These are phyloP conservation scores for Triplophysa bombifrons DNA, from an alignment of 2,797 vertebrate species.

Conservation along the genomic window DNA sequence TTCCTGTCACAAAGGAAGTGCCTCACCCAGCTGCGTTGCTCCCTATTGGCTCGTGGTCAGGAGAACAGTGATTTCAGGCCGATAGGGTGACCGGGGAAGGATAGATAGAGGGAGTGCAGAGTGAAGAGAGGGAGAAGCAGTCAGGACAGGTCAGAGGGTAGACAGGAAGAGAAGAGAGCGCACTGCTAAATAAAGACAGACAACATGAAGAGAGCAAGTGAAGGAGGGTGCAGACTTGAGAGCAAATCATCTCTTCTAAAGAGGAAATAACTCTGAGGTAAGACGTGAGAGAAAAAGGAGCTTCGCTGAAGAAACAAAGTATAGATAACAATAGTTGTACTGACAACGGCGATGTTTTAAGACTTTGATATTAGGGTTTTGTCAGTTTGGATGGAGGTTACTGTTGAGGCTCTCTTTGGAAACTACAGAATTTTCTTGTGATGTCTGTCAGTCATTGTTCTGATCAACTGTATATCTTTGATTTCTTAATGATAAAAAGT, in stretches of 20 bases:
- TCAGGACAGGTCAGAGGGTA: slow-evolving; percentile 42
- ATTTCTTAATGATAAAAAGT: neutral
- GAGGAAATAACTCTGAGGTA: slow-evolving; percentile 60
- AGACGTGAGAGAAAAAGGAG: slow-evolving; percentile 25
- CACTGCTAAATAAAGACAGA: slow-evolving; percentile 46
- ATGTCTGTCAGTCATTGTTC: neutral
- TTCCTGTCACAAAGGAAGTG: slow-evolving; percentile 83
- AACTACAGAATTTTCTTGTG: slow-evolving; percentile 19
- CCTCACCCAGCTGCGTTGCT: slow-evolving; percentile 72
- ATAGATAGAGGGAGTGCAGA: slow-evolving; percentile 66
- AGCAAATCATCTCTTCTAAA: slow-evolving; percentile 32
- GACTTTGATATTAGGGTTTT: neutral
- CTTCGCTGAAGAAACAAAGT: slow-evolving; percentile 2
- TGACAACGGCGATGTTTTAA: neutral
- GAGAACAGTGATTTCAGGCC: slow-evolving; percentile 67
- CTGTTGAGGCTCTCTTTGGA: slow-evolving; percentile 10
- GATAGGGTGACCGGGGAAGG: slow-evolving; percentile 51
- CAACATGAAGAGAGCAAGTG: slow-evolving; percentile 43
- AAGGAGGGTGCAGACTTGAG: slow-evolving; percentile 40
- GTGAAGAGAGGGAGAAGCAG: slow-evolving; percentile 52
- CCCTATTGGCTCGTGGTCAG: slow-evolving; percentile 67
- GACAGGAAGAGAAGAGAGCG: slow-evolving; percentile 27
- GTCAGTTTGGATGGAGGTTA: neutral
- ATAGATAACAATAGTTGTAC: neutral
- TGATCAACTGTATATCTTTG: neutral